Evolutionary conservation across 2,888 invertebrate species (phyloP).

Genomic region (Netelia inedita): DNA sequence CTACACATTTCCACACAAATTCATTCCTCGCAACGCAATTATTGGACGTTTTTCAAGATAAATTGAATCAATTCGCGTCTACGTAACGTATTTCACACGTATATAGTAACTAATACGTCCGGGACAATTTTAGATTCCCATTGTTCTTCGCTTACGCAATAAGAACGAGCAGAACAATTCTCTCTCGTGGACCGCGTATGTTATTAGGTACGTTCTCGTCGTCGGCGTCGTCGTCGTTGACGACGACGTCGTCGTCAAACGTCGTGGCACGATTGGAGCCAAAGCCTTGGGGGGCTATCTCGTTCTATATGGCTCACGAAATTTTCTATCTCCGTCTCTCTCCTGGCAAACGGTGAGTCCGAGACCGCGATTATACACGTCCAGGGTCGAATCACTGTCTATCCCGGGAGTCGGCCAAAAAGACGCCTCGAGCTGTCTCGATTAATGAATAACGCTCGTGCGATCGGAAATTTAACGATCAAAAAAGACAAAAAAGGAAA

Average conservation of each 20-base stretch:
- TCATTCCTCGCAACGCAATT: not conserved
- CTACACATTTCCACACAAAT: not conserved
- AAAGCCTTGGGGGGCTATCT: constrained; percentile 40
- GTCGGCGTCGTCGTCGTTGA: constrained; percentile 31
- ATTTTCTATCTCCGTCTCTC: constrained; percentile 29
- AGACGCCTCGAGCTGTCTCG: not conserved
- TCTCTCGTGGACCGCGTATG: constrained; percentile 39
- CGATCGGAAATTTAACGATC: not conserved
- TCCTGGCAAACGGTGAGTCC: constrained; percentile 57
- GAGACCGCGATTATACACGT: constrained; percentile 45
- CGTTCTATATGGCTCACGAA: constrained; percentile 18
- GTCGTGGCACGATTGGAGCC: constrained; percentile 49
- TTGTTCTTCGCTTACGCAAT: constrained; percentile 55
- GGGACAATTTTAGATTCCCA: constrained; percentile 35
- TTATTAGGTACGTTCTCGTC: constrained; percentile 45
- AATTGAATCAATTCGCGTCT: not conserved
- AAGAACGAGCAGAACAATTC: constrained; percentile 34
- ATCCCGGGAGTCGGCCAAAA: constrained; percentile 45
- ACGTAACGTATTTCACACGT: not conserved
- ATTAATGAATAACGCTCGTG: not conserved
- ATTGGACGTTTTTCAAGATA: not conserved
- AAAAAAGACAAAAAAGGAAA: not conserved
- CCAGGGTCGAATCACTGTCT: constrained; percentile 61
- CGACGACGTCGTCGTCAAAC: constrained; percentile 21
- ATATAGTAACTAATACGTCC: constrained; percentile 13